These are phyloP conservation scores for Sus scrofa DNA, from an alignment of 2,113 vertebrate species.

Conservation along the genomic window T2T-Sscrofa CM000824.6:216581501-216582000, in stretches of 20 bases:
- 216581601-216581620: background rate
- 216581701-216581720: background rate
- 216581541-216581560: too few relatives aligned
- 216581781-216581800: background rate
- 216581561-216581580: background rate
- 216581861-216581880: background rate
- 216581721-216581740: background rate
- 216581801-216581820: background rate
- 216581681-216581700: background rate
- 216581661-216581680: background rate
- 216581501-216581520: too few relatives aligned
- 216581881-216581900: slow-evolving; percentile 50
- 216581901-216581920: slow-evolving; percentile 75
- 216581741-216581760: background rate
- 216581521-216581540: too few relatives aligned
- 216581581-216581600: background rate
- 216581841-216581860: background rate
- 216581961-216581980: slow-evolving; percentile 60
- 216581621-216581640: background rate
- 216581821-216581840: background rate
- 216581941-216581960: slow-evolving; percentile 68
- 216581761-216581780: background rate
- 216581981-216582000: slow-evolving; percentile 60
- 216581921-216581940: slow-evolving; percentile 12
- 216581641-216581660: background rate